phyloP scores from a whole-genome alignment of 1,140 invertebrate species.

The Drosophila grimshawi region DNA sequence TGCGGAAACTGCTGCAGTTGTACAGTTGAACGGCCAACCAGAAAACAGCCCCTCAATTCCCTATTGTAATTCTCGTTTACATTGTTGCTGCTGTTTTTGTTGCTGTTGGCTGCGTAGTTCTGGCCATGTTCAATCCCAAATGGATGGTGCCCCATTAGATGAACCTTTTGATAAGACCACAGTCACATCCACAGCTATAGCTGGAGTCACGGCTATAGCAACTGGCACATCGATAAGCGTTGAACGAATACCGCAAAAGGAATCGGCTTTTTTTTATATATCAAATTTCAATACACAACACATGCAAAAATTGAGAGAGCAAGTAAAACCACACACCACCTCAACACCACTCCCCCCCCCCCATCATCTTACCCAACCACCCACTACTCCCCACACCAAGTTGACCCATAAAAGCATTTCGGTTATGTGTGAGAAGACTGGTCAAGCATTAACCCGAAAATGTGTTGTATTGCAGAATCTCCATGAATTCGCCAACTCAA shows the following conservation, averaged over 20 bases:
- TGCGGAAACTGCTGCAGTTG: constrained; percentile 78
- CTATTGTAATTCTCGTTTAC: constrained; percentile 16
- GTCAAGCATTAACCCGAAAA: background rate
- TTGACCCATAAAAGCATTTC: background rate
- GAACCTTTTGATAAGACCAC: constrained; percentile 46
- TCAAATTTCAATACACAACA: constrained; percentile 16
- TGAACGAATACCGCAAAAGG: constrained; percentile 22
- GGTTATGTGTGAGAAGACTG: background rate
- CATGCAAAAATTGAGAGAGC: background rate
- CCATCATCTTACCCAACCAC: no score
- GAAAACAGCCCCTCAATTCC: background rate
- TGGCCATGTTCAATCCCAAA: constrained; percentile 34
- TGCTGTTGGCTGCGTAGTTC: constrained; percentile 29
- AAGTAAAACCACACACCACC: background rate
- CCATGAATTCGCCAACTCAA: background rate
- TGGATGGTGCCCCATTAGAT: constrained; percentile 46
- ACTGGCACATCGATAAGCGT: constrained; percentile 26
- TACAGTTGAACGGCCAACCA: constrained; percentile 64
- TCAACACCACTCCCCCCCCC: no score
- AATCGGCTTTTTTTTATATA: constrained; percentile 12
- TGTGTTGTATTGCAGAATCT: background rate
- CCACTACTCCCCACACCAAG: no score
- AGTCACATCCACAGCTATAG: constrained; percentile 3
- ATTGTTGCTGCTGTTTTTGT: constrained; percentile 31
- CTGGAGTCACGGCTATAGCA: background rate